These are phyloP conservation scores for Ectropis crepuscularia DNA, from an alignment of 2,888 invertebrate genomes.

Conservation along the genomic window DNA sequence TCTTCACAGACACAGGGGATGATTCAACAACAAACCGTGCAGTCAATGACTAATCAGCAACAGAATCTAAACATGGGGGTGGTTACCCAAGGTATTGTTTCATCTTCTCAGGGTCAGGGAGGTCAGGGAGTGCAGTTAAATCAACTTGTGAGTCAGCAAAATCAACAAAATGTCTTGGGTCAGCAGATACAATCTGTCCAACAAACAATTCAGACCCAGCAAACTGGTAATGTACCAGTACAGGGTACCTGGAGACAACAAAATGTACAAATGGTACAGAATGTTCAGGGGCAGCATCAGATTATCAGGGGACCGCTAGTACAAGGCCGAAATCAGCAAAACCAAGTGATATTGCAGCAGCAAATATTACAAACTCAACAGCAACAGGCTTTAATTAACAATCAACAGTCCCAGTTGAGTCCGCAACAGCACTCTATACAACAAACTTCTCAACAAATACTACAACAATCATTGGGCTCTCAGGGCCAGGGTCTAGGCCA, in stretches of 20 bases:
- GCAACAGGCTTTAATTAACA: constrained; percentile 72
- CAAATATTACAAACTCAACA: constrained; percentile 84
- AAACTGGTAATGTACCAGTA: constrained; percentile 65
- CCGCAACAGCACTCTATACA: constrained; percentile 84
- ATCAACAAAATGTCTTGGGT: constrained; percentile 70
- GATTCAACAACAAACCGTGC: constrained; percentile 77
- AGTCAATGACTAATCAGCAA: constrained; percentile 73
- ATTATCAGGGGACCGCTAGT: constrained; percentile 78
- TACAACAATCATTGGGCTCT: constrained; percentile 84
- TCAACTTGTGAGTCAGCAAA: constrained; percentile 72
- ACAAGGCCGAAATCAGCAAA: constrained; percentile 77
- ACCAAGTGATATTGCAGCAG: constrained; percentile 83
- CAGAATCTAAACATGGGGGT: constrained; percentile 79
- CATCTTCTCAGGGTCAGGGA: constrained; percentile 70
- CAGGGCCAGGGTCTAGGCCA: constrained; percentile 81
- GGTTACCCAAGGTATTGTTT: constrained; percentile 72
- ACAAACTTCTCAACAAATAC: constrained; percentile 84
- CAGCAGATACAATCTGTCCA: constrained; percentile 83
- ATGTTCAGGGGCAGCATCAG: constrained; percentile 82
- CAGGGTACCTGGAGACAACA: constrained; percentile 80
- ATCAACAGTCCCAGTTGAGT: constrained; percentile 77
- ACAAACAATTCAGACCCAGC: constrained; percentile 74
- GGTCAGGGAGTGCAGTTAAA: constrained; percentile 73
- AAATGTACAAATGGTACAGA: constrained; percentile 81
- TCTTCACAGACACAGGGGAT: constrained; percentile 70